These are phyloP conservation scores for Ophion ellenae DNA, from an alignment of 2,888 invertebrate species.

Conservation along the genomic window DNA sequence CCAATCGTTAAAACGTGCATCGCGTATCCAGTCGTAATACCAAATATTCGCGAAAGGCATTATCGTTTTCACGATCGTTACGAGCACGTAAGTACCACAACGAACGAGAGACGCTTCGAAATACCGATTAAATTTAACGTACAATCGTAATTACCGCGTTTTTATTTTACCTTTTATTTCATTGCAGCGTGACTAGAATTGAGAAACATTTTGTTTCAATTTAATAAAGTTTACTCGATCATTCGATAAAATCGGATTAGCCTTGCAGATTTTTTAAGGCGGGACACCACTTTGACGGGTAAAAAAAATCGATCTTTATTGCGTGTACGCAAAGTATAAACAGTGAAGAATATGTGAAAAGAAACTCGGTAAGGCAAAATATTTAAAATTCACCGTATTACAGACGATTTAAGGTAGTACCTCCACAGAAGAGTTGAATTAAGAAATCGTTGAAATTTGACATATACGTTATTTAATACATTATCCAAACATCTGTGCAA, in stretches of 20 bases:
- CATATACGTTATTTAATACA: too few relatives aligned
- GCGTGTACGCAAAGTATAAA: too few relatives aligned
- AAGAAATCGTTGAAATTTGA: too few relatives aligned
- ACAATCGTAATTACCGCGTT: constrained; percentile 12
- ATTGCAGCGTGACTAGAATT: not conserved
- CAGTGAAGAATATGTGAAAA: too few relatives aligned
- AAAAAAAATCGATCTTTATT: too few relatives aligned
- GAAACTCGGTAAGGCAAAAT: too few relatives aligned
- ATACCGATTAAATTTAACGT: constrained; percentile 40
- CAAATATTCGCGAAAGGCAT: constrained; percentile 31
- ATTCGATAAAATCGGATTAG: not conserved
- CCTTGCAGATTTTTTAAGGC: too few relatives aligned
- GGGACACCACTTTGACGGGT: too few relatives aligned
- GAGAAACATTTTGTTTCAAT: not conserved
- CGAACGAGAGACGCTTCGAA: constrained; percentile 5
- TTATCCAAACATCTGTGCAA: too few relatives aligned
- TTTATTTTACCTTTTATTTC: constrained; percentile 13
- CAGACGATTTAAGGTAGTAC: too few relatives aligned
- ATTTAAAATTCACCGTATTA: too few relatives aligned
- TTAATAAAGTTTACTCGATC: not conserved
- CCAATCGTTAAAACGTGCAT: constrained; percentile 38
- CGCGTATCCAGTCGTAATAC: constrained; percentile 22
- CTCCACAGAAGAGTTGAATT: too few relatives aligned
- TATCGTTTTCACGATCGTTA: constrained; percentile 20
- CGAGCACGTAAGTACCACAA: constrained; percentile 29